Conservation (phyloP, 1,140 invertebrate genomes). For the Heliothis subflexa region DNA sequence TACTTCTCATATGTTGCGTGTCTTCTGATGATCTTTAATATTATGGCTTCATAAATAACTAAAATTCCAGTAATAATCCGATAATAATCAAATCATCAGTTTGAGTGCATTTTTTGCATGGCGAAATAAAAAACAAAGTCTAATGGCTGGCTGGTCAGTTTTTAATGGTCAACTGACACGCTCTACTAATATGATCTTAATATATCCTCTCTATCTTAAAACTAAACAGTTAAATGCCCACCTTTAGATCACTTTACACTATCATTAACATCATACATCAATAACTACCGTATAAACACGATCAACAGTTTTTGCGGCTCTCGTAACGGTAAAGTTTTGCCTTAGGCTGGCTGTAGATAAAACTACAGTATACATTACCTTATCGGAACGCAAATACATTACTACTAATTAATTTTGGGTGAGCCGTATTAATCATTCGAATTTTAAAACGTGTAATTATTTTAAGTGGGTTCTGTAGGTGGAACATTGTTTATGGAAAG, state of each 20-base stretch:
- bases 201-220: background rate
- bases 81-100: too few relatives aligned
- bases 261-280: constrained; percentile 16
- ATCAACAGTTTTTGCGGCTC: background rate
- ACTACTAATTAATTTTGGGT: constrained; percentile 28
- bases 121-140: too few relatives aligned
- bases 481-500: background rate
- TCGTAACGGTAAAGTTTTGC: background rate
- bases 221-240: background rate
- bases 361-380: constrained; percentile 11
- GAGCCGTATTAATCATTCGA: background rate
- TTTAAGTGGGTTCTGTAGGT: constrained; percentile 3
- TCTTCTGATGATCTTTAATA: too few relatives aligned
- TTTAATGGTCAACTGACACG: too few relatives aligned
- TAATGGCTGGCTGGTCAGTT: too few relatives aligned
- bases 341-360: background rate
- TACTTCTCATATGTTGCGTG: too few relatives aligned
- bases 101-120: too few relatives aligned
- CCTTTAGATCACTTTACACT: constrained; percentile 2
- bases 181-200: too few relatives aligned
- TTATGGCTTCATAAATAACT: too few relatives aligned
- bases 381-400: constrained; percentile 27
- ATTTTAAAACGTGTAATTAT: constrained; percentile 19
- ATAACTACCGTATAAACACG: constrained; percentile 9
- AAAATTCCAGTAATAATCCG: too few relatives aligned